Evolutionary conservation across 2,888 invertebrate genomes (phyloP), one percentile per base, ranked within the genome.

Genomic region (Pammene fasciana): DNA sequence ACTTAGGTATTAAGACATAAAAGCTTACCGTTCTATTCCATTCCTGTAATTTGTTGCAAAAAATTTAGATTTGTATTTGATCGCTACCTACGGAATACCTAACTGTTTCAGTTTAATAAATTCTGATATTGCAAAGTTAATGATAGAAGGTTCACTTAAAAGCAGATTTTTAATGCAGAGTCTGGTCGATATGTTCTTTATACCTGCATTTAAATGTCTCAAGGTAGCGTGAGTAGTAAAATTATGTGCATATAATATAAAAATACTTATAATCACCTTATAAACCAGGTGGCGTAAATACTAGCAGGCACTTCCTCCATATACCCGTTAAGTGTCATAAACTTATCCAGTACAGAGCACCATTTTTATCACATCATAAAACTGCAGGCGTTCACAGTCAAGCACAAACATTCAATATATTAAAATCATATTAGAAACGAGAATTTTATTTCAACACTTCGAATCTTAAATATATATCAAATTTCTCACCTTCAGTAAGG

Each of bases 281-380:
- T 72, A 75, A 76, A 74, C 74, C 71, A 74, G 60, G 72, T 71
- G 68, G 64, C 57, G 61, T 74, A 75, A 75, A 75, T 74, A 74
- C 74, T n/a, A 50, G 57, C 59, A 46, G 5, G 14, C 4, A 46
- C 5, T 6, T 34, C 66, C 67, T 78, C 77, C 75, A 75, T 79
- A 73, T 75, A 73, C 76, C 75, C 75, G 78, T 82, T 75, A 76
- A 79, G 76, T 76, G 73, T 79, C 78, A 77, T 82, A 82, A 82
- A 80, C 74, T 74, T 76, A 77, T 77, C 78, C 76, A 72, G 75
- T 78, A 79, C 75, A 77, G 78, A n/a, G n/a, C n/a, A 81, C 74
- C 78, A 75, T 82, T 82, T 76, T 86, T 85, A 85, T 52, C 41
- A 26, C 81, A 79, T 84, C 82, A 81, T 87, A 84, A 86, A 87